Conservation (phyloP, 2,113 vertebrate species). For the Struthidea cinerea region DNA sequence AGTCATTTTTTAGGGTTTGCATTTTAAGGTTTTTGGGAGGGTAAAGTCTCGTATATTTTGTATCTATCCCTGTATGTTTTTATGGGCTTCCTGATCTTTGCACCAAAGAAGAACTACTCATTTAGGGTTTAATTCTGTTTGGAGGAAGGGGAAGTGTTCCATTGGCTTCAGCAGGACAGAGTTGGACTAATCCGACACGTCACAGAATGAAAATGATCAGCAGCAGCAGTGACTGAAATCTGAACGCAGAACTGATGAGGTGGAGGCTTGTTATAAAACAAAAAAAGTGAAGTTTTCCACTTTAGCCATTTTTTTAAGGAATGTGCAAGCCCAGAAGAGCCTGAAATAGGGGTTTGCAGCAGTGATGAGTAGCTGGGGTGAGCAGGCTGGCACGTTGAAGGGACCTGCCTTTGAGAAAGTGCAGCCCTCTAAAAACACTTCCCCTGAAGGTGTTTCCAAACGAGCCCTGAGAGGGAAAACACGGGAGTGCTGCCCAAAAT, state of each 20-base stretch:
- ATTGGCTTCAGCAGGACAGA: neutral
- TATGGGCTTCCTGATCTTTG: neutral
- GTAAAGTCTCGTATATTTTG: rapidly evolving
- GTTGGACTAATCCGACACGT: rapidly evolving
- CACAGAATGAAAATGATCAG: neutral
- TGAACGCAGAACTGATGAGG: neutral
- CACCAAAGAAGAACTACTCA: neutral
- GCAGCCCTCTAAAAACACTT: neutral
- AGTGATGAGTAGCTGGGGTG: neutral
- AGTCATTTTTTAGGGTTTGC: neutral
- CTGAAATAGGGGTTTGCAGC: neutral
- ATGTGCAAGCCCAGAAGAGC: neutral
- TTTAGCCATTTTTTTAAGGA: neutral
- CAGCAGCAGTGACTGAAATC: neutral
- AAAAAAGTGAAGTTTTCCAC: neutral
- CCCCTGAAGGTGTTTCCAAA: neutral
- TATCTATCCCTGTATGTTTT: rapidly evolving
- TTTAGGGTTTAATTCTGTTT: neutral
- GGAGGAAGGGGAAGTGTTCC: neutral
- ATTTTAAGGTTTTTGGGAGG: neutral
- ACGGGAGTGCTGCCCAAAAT: neutral
- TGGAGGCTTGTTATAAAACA: neutral
- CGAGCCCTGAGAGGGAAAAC: neutral
- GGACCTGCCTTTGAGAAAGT: neutral
- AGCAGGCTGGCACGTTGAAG: neutral